Evolutionary conservation across 2,888 invertebrate genomes (phyloP).

Genomic region (Yponomeuta sedellus): DNA sequence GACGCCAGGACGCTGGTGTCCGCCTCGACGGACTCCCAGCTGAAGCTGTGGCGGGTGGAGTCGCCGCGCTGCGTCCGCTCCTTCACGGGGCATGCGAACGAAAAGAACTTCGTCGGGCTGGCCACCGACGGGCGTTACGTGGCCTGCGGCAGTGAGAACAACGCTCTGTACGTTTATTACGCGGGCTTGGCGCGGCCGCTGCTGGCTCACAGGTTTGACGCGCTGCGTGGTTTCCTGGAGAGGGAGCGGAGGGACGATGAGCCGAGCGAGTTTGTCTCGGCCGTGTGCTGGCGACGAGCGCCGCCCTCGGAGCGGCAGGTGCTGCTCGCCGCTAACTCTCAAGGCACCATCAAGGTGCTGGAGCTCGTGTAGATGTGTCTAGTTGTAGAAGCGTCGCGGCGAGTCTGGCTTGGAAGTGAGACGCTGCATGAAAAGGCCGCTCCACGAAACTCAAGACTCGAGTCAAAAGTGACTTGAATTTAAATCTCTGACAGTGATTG

Average conservation of each 20-base stretch:
- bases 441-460: no score
- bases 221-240: constrained; percentile 84
- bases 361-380: constrained; percentile 80
- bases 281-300: constrained; percentile 94
- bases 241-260: constrained; percentile 89
- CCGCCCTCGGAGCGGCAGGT: constrained; percentile 71
- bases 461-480: no score
- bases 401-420: no score
- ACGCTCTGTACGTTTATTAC: constrained; percentile 94
- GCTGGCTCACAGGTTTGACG: constrained; percentile 91
- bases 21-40: constrained; percentile 92
- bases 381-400: no score
- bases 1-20: constrained; percentile 91
- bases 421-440: no score
- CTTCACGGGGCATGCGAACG: constrained; percentile 94
- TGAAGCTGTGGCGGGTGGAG: constrained; percentile 93
- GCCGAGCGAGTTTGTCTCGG: constrained; percentile 94
- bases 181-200: constrained; percentile 91
- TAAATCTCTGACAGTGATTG: no score
- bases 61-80: constrained; percentile 87
- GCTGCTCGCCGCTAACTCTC: constrained; percentile 94
- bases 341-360: constrained; percentile 93
- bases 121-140: constrained; percentile 95
- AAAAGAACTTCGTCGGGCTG: constrained; percentile 96
- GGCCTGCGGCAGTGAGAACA: constrained; percentile 96